phyloP scores from a whole-genome alignment of 1,140 invertebrate species.

The Platorchestia sp. region DNA sequence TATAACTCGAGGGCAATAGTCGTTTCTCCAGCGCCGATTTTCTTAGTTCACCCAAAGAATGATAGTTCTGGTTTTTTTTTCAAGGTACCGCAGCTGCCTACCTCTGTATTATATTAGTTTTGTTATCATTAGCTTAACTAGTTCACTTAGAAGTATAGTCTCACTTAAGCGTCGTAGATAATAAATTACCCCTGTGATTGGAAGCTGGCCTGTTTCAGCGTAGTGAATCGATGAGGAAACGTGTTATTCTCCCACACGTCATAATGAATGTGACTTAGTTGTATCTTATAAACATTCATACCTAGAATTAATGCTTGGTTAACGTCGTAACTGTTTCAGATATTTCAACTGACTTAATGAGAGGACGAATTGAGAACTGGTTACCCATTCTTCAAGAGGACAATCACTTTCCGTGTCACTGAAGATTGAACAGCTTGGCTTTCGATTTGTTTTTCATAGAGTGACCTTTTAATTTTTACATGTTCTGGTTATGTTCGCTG shows the following conservation, averaged over 20 bases:
- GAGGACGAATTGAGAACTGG: background rate
- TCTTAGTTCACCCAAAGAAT: background rate
- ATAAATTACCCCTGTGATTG: background rate
- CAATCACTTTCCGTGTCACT: no score
- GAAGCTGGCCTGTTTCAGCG: background rate
- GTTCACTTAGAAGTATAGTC: background rate
- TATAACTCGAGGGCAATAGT: background rate
- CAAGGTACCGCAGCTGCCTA: background rate
- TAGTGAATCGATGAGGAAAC: background rate
- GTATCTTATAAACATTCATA: background rate
- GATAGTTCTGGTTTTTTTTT: background rate
- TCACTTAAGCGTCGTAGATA: background rate
- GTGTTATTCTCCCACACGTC: background rate
- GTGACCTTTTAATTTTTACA: background rate
- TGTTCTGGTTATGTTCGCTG: background rate
- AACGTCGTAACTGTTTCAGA: background rate
- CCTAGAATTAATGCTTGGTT: background rate
- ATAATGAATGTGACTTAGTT: background rate
- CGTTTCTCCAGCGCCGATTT: background rate
- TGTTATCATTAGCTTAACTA: background rate
- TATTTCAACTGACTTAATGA: background rate
- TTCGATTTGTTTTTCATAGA: background rate
- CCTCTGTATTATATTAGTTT: conserved; percentile 2
- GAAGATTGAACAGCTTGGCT: background rate
- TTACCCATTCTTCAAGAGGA: background rate